Evolutionary conservation across 2,888 invertebrate species (phyloP).

Genomic region (Macaria notata): DNA sequence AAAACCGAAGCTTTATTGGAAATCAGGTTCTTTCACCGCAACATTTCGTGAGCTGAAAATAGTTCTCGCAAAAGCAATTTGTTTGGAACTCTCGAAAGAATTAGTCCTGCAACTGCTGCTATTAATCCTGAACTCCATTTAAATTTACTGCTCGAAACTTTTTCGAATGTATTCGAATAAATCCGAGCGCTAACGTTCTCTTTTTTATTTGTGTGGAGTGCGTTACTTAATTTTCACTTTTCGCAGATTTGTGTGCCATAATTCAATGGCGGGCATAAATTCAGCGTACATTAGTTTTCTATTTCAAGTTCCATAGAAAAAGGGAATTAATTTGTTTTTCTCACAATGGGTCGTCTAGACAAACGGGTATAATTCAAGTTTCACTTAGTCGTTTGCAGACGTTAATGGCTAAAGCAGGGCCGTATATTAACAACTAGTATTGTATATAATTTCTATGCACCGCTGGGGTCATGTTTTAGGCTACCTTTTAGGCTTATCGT

Average conservation of each 20-base stretch:
- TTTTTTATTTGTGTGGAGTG: conserved; percentile 38
- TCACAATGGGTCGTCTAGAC: conserved; percentile 80
- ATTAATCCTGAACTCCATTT: conserved; percentile 35
- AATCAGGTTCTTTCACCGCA: conserved; percentile 21
- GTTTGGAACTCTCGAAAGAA: conserved; percentile 35
- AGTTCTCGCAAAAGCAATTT: conserved; percentile 31
- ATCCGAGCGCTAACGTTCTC: conserved; percentile 34
- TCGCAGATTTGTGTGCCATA: conserved; percentile 58
- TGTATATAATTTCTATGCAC: conserved; percentile 53
- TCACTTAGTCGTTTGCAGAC: conserved; percentile 71
- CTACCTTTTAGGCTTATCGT: not conserved
- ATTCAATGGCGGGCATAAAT: conserved; percentile 75
- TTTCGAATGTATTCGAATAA: conserved; percentile 34
- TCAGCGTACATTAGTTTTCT: conserved; percentile 66
- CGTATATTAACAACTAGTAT: conserved; percentile 51
- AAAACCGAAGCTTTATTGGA: conserved; percentile 16
- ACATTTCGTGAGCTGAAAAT: conserved; percentile 17
- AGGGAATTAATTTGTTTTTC: conserved; percentile 80
- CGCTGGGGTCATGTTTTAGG: conserved; percentile 12
- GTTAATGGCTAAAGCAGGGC: conserved; percentile 65
- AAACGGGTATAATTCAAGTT: conserved; percentile 77
- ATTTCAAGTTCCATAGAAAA: conserved; percentile 59
- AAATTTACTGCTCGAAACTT: conserved; percentile 35
- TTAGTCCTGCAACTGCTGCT: conserved; percentile 33
- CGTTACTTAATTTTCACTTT: conserved; percentile 61